Conservation (phyloP, 2,113 vertebrate species). For the Phaetusa simplex region DNA sequence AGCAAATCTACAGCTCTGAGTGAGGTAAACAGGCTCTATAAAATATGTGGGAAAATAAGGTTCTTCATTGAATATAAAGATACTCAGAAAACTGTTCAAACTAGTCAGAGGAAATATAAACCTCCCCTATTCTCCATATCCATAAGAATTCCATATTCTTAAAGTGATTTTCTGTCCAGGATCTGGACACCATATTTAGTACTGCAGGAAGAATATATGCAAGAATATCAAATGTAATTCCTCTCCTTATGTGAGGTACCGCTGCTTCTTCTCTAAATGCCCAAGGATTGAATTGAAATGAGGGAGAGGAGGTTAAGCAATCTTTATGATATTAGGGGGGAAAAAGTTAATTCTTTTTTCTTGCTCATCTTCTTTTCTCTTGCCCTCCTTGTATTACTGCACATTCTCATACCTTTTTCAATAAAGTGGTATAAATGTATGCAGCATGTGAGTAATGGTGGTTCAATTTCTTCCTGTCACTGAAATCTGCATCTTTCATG, state of each 20-base stretch:
- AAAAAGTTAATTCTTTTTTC: neutral
- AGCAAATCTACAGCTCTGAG: neutral
- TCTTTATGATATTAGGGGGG: neutral
- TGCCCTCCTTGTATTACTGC: neutral
- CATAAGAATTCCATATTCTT: neutral
- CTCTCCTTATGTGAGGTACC: neutral
- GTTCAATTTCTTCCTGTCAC: neutral
- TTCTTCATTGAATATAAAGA: neutral
- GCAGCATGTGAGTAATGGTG: neutral
- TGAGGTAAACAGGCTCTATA: neutral
- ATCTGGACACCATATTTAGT: neutral
- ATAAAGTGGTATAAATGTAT: neutral
- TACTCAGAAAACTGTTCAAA: neutral
- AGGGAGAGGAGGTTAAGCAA: neutral
- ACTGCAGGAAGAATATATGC: neutral
- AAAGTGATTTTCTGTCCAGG: neutral
- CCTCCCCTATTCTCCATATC: neutral
- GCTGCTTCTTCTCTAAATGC: neutral
- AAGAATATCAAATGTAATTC: neutral
- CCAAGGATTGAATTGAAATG: neutral
- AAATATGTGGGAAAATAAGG: neutral
- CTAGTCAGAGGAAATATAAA: neutral
- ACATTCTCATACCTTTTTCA: neutral
- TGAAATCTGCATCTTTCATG: neutral
- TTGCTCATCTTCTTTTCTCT: neutral